Evolutionary conservation across 1,140 invertebrate species (phyloP).

Genomic region (Drosophila baimaii): DNA sequence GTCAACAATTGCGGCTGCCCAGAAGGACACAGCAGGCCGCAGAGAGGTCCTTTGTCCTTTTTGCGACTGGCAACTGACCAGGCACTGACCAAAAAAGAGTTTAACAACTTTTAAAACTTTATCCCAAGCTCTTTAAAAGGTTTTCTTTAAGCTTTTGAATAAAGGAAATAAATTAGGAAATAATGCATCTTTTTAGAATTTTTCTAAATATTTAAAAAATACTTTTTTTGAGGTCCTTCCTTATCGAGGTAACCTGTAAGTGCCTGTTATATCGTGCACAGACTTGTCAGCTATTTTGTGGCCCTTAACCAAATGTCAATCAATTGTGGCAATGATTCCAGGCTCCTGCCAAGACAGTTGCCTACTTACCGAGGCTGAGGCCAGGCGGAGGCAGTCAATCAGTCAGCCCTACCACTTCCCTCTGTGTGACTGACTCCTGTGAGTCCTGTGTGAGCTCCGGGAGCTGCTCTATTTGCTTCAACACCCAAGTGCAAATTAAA

Average conservation of each 20-base stretch:
- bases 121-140: no score
- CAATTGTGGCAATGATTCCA: conserved; percentile 18
- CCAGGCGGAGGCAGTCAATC: conserved; percentile 39
- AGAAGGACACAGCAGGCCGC: conserved; percentile 14
- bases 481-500: conserved; percentile 81
- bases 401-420: conserved; percentile 20
- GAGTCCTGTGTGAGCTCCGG: conserved; percentile 44
- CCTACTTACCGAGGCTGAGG: conserved; percentile 60
- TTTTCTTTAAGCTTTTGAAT: neutral
- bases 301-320: conserved; percentile 36
- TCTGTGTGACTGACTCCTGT: conserved; percentile 2
- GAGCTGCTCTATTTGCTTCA: conserved; percentile 76
- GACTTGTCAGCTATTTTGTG: conserved; percentile 22
- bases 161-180: no score
- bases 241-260: neutral
- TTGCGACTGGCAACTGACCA: conserved; percentile 33
- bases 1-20: conserved; percentile 72
- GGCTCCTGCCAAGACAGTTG: conserved; percentile 50
- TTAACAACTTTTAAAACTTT: no score
- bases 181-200: no score
- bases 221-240: conserved; percentile 3
- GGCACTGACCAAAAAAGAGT: conserved; percentile 4
- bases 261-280: neutral
- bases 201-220: neutral
- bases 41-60: conserved; percentile 39